Percentiles rank a stretch among this genome's conserved stretches.
Conservation (phyloP, 2,888 invertebrate species). For the Dasysyrphus albostriatus region DNA sequence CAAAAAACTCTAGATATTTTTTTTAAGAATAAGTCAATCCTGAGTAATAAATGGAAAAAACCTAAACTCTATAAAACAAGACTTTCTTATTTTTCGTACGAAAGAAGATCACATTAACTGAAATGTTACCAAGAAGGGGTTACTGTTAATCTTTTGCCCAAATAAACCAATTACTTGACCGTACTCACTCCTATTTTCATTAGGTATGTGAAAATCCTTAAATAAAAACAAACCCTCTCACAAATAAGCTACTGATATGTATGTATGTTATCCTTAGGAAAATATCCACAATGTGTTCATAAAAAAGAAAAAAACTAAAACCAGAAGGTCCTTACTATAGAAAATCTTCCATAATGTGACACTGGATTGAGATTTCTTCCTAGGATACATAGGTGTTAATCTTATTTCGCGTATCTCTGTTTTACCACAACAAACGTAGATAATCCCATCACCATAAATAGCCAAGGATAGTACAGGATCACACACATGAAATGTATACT, state of each 20-base stretch:
- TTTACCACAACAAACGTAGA: slow-evolving; percentile 38
- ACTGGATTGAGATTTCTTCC: slow-evolving; percentile 46
- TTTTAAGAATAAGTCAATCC: no score
- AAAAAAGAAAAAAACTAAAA: neutral
- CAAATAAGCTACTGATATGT: neutral
- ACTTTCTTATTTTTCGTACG: neutral
- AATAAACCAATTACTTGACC: slow-evolving; percentile 33
- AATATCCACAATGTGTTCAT: neutral
- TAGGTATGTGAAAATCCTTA: slow-evolving; percentile 16
- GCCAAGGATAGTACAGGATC: slow-evolving; percentile 26
- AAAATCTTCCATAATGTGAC: slow-evolving; percentile 28
- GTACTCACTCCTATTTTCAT: slow-evolving; percentile 6
- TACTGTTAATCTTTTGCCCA: neutral
- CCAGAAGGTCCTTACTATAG: slow-evolving; percentile 7
- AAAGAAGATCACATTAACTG: neutral
- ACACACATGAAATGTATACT: slow-evolving; percentile 60
- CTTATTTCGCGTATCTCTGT: slow-evolving; percentile 65
- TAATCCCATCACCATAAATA: slow-evolving; percentile 73
- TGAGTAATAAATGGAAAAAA: no score
- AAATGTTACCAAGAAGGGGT: neutral
- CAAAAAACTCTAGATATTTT: no score
- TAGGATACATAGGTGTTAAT: slow-evolving; percentile 68
- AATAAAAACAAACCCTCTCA: slow-evolving; percentile 3
- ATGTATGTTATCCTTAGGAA: slow-evolving; percentile 7
- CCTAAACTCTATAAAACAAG: no score